A percentile compares a stretch with the other conserved stretches of the same genome.
Conservation (phyloP, 2,888 invertebrate species). For the Didymodactylos carnosus region DNA sequence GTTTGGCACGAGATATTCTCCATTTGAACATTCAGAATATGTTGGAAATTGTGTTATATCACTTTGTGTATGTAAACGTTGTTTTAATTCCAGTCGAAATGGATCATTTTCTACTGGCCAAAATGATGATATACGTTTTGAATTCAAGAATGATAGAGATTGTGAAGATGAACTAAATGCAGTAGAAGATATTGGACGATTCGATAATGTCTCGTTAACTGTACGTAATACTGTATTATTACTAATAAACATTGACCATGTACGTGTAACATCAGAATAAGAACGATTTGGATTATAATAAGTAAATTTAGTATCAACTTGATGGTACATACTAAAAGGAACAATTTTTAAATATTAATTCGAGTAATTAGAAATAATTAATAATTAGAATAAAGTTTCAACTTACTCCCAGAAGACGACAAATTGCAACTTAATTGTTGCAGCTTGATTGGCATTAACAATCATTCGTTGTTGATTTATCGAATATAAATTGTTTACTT, state of each 20-base stretch:
- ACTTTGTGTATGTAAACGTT: no score
- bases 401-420: slow-evolving; percentile 42
- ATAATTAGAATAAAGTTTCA: background rate
- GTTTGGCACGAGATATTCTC: no score
- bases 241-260: background rate
- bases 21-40: background rate
- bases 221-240: background rate
- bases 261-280: background rate
- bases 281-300: background rate
- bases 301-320: background rate
- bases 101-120: background rate
- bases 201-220: background rate
- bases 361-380: no score
- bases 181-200: no score
- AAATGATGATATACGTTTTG: background rate
- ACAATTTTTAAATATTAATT: no score
- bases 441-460: slow-evolving; percentile 41
- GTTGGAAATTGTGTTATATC: background rate
- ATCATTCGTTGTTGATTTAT: slow-evolving; percentile 41
- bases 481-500: slow-evolving; percentile 40
- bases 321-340: background rate
- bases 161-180: background rate
- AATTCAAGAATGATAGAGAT: background rate
- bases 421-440: slow-evolving; percentile 41
- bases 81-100: no score